Base-by-base conservation (phyloP, 2,113 vertebrate genomes). In the Nanorana parkeri region DNA sequence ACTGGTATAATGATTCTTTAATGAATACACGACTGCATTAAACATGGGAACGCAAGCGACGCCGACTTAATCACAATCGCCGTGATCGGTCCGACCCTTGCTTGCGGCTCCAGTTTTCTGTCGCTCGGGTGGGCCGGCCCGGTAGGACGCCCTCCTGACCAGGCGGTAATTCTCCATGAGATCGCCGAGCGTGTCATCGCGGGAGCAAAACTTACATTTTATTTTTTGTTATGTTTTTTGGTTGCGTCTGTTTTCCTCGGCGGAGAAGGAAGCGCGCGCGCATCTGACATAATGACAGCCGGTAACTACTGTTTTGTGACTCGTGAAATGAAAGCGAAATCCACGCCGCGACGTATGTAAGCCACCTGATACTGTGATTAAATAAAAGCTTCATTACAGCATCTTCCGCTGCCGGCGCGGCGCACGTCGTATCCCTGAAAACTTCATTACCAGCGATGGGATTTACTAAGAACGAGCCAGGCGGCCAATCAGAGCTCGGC, bases 301-400 rank as follows among this genome's bases (percentile, higher is more conserved):
- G 10, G 24, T 73, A 73, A 73, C 51, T 56, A 73, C 69, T 56
- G 69, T 32, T 73, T 73, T 73, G 52, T 73, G 69, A 73, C 17
- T 73, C 69, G 26, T 73, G 69, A 73, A 73, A 73, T 73, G 24
- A 73, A 56, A 54, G 26, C 17, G 58, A 72, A 73, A 73, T 54
- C 21, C 23, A 58, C 8, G 24, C 26, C n/a, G 23, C 52, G 15
- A 19, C 23, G 7, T 32, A 73, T 20, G 52, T 73, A 28, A 54
- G 10, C 26, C 19, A 24, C 19, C 69, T 29, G 54, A 73, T 73
- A 55, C 23, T 72, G 69, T 58, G 68, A 73, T 73, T 56, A 73
- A 58, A 58, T 73, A 32, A 73, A 32, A 72, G 54, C 69, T 54
- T 58, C 3, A 26, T 55, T 73, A 73, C 52, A 16, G 19, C 52